Percentiles rank a stretch among this genome's conserved stretches.
phyloP scores from a whole-genome alignment of 2,888 invertebrate genomes.

The Cactoblastis cactorum region DNA sequence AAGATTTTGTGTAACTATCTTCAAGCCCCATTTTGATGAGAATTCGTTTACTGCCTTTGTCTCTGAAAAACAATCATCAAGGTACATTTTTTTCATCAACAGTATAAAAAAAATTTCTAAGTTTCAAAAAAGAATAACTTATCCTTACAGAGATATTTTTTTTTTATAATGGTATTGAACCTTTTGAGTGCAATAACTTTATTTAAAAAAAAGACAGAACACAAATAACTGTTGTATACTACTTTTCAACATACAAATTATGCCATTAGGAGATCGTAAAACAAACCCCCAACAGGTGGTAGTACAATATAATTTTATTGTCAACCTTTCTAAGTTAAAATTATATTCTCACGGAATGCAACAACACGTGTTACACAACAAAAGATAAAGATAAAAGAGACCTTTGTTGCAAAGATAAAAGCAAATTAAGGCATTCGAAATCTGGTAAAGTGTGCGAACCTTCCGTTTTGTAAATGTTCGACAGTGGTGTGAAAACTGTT shows the following conservation, averaged over 20 bases:
- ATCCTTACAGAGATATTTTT: no score
- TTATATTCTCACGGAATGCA: neutral
- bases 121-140: no score
- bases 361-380: conserved; percentile 1
- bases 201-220: no score
- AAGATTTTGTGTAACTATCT: no score
- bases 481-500: neutral
- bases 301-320: neutral
- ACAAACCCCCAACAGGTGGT: neutral
- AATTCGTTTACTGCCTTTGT: no score
- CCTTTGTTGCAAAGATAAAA: conserved; percentile 2
- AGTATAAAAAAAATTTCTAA: no score
- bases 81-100: no score
- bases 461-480: neutral
- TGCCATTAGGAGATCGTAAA: neutral
- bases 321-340: neutral
- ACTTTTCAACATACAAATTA: neutral
- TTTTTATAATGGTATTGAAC: no score
- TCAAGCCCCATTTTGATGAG: no score
- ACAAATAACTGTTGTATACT: neutral
- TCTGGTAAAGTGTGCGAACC: conserved; percentile 1
- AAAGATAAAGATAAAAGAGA: neutral
- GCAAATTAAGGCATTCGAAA: conserved; percentile 4
- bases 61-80: no score
- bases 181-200: no score